Conservation (phyloP, 2,113 vertebrate genomes). For the Rhabdornis inornatus region DNA sequence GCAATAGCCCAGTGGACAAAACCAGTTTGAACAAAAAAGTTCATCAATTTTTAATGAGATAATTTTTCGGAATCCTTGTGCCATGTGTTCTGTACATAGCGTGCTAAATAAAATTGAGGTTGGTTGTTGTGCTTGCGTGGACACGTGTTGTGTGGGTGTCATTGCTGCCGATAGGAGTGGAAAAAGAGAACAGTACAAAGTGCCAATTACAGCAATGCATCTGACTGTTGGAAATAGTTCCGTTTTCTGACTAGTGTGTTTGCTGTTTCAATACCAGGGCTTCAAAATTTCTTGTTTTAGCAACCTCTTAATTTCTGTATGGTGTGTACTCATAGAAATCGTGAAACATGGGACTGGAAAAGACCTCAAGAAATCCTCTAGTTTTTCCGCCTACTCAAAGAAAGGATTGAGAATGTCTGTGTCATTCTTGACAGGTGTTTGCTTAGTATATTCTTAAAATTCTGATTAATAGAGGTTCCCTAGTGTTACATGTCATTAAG, state of each 20-base stretch:
- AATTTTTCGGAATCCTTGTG: background rate
- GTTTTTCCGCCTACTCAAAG: conserved; percentile 28
- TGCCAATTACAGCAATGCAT: conserved; percentile 3
- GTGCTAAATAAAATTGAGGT: conserved; percentile 9
- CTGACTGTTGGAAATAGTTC: background rate
- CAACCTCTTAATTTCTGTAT: conserved; percentile 2
- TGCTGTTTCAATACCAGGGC: conserved; percentile 14
- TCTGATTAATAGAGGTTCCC: background rate
- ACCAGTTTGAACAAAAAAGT: background rate
- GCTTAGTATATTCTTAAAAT: conserved; percentile 13
- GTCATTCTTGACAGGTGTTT: conserved; percentile 24
- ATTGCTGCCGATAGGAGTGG: conserved; percentile 42
- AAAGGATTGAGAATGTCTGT: background rate
- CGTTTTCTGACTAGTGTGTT: background rate
- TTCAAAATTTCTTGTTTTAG: conserved; percentile 29
- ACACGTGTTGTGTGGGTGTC: conserved; percentile 57
- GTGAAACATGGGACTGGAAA: conserved; percentile 7
- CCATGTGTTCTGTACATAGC: conserved; percentile 22
- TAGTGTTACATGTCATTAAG: background rate
- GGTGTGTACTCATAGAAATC: background rate
- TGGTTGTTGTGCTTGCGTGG: conserved; percentile 4
- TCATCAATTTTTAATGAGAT: background rate
- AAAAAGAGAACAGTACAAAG: conserved; percentile 30
- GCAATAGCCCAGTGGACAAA: background rate
- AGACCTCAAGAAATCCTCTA: conserved; percentile 32